Conservation (phyloP, 2,888 invertebrate genomes). For the Pseudococcus jackbeardsleyi region DNA sequence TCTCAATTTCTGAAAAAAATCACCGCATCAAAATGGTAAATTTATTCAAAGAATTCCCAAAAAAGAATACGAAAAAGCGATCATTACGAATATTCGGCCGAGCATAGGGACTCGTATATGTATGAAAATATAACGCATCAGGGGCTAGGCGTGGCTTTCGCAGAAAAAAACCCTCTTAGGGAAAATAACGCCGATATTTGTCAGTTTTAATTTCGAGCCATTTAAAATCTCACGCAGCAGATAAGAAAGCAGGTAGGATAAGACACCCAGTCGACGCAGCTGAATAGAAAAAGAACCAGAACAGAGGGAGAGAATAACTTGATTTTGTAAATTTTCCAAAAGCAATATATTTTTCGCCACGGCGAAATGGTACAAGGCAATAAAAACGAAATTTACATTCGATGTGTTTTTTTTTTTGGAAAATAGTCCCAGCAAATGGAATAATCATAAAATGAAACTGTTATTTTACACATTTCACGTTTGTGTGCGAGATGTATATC, state of each 20-base stretch:
- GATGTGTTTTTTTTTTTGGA: conserved; percentile 31
- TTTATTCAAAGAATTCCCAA: neutral
- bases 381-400: conserved; percentile 50
- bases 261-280: neutral
- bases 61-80: neutral
- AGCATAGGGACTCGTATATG: neutral
- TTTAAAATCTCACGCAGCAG: conserved; percentile 4
- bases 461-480: conserved; percentile 62
- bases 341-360: conserved; percentile 12
- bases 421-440: conserved; percentile 59
- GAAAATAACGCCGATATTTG: conserved; percentile 19
- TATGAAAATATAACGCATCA: neutral
- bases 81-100: neutral
- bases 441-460: conserved; percentile 61
- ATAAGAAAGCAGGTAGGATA: neutral
- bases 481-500: conserved; percentile 44
- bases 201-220: neutral
- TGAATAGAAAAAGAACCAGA: neutral
- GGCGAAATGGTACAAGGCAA: conserved; percentile 41
- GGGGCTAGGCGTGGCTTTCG: neutral
- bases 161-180: neutral
- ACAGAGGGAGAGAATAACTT: neutral
- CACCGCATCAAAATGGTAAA: neutral
- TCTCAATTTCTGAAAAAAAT: too few relatives aligned
- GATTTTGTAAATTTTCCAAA: conserved; percentile 38